Evolutionary conservation across 64 coral and sea anemone species (phyloP).

Genomic region (Stylophora pistillata): DNA sequence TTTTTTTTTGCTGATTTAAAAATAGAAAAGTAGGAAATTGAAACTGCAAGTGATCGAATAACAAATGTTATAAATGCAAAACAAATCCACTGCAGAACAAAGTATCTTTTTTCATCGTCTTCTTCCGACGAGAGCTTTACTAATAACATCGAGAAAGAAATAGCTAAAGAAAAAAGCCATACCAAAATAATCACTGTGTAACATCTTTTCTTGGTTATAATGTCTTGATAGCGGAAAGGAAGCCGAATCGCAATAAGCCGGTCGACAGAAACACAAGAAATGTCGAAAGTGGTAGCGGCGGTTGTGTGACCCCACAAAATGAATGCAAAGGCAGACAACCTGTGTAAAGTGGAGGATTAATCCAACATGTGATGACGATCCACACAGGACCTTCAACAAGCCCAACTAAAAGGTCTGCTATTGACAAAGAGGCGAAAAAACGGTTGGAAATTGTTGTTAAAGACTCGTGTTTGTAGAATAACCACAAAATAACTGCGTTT

Average conservation of each 20-base stretch:
- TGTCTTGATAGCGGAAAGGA: constrained; percentile 17
- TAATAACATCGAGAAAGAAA: neutral
- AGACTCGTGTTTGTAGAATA: neutral
- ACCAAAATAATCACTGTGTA: neutral
- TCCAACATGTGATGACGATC: neutral
- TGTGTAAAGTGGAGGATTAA: neutral
- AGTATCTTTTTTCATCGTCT: neutral
- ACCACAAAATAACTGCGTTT: neutral
- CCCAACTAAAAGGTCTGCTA: constrained; percentile 5
- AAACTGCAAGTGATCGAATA: neutral
- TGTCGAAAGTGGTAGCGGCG: neutral
- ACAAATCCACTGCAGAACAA: neutral
- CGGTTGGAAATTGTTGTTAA: constrained; percentile 7
- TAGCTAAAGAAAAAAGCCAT: neutral
- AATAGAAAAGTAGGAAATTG: neutral
- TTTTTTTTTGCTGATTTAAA: neutral
- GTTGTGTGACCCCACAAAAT: neutral
- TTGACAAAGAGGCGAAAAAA: neutral
- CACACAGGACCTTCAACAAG: neutral
- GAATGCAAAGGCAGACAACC: neutral
- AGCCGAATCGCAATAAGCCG: constrained; percentile 12
- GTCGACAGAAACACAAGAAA: constrained; percentile 12
- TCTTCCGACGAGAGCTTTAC: neutral
- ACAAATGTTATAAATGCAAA: neutral
- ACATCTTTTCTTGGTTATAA: constrained; percentile 2